These are phyloP conservation scores for Entomobrya proxima DNA, from an alignment of 2,888 invertebrate species.

Conservation along the genomic window DNA sequence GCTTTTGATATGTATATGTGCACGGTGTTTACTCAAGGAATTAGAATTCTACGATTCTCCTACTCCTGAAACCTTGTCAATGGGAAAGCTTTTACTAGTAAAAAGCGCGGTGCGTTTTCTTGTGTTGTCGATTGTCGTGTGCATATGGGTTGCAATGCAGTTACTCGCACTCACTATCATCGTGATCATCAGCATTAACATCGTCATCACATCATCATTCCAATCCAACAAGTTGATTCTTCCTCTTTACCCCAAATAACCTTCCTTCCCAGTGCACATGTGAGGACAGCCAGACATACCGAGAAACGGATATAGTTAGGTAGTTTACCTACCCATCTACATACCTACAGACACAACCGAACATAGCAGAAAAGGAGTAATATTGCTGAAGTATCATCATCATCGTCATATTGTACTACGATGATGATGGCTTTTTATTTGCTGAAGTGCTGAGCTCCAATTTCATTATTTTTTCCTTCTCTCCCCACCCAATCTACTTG, in stretches of 20 bases:
- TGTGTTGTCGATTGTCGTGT: background rate
- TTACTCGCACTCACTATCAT: background rate
- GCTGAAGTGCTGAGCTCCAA: slow-evolving; percentile 30
- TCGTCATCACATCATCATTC: background rate
- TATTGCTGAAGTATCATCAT: background rate
- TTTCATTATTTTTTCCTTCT: slow-evolving; percentile 19
- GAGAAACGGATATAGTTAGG: no score
- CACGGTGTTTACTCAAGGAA: slow-evolving; percentile 16
- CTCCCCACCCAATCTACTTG: background rate
- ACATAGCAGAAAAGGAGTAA: no score
- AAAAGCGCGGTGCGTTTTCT: background rate
- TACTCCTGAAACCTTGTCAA: slow-evolving; percentile 5
- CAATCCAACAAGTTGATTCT: slow-evolving; percentile 19
- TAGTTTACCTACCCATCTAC: background rate
- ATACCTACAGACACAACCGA: background rate
- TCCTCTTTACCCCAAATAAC: no score
- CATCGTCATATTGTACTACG: background rate
- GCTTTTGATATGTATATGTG: background rate
- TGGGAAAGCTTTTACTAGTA: background rate
- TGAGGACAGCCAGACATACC: no score
- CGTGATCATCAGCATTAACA: no score
- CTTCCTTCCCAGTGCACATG: no score
- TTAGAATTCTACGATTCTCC: background rate
- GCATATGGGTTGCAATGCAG: background rate
- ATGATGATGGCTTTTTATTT: slow-evolving; percentile 25